Percentiles rank a stretch among this genome's conserved stretches.
Evolutionary conservation across 2,888 invertebrate genomes (phyloP).

Genomic region (Perithous albicinctus): DNA sequence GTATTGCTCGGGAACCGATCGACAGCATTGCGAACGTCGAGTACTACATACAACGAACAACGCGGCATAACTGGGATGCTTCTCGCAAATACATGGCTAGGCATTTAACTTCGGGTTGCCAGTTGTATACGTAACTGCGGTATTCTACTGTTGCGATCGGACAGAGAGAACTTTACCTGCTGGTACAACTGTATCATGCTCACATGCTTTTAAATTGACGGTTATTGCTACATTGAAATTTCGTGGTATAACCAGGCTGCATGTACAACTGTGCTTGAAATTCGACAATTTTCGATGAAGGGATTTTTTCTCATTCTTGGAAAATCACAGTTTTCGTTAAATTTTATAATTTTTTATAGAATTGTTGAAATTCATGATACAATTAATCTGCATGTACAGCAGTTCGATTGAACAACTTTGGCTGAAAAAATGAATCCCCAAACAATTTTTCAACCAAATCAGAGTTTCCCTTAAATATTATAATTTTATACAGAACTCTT

Average conservation of each 20-base stretch:
- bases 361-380: background rate
- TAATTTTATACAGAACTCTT: too few species aligned
- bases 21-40: slow-evolving; percentile 34
- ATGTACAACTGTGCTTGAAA: background rate
- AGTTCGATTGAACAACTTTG: background rate
- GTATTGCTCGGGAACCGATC: slow-evolving; percentile 15
- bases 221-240: background rate
- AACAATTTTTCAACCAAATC: too few species aligned
- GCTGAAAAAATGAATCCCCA: background rate
- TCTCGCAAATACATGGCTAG: slow-evolving; percentile 45
- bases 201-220: background rate
- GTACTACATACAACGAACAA: slow-evolving; percentile 46
- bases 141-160: background rate
- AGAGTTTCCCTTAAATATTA: too few species aligned
- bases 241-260: background rate
- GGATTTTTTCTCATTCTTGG: too few species aligned
- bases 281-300: background rate
- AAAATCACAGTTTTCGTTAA: too few species aligned
- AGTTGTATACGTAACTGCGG: background rate
- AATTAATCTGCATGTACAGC: background rate
- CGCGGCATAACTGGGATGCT: slow-evolving; percentile 53
- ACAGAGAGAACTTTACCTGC: background rate
- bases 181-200: background rate
- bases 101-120: background rate
- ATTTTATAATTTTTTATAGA: too few species aligned